phyloP scores from a whole-genome alignment of 2,113 vertebrate genomes.

The Ranitomeya imitator region DNA sequence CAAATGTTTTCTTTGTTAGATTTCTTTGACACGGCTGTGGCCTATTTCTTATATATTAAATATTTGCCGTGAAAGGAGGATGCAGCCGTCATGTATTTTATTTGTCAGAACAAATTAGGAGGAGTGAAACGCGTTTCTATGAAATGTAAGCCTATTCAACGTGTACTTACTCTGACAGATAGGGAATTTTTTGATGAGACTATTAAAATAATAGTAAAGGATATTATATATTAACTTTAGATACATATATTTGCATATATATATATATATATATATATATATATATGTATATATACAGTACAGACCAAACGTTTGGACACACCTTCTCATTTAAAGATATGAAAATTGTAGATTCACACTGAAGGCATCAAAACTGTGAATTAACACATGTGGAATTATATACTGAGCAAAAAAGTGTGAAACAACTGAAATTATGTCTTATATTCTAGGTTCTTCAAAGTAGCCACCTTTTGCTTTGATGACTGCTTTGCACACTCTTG shows the following conservation, averaged over 20 bases:
- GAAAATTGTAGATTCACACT: too few relatives aligned
- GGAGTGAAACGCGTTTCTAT: neutral
- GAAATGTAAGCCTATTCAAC: neutral
- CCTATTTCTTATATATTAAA: constrained; percentile 44
- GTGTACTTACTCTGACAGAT: neutral
- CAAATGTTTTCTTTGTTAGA: constrained; percentile 50
- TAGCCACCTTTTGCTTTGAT: too few relatives aligned
- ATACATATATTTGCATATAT: neutral
- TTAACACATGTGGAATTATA: too few relatives aligned
- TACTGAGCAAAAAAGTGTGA: too few relatives aligned
- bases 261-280: neutral
- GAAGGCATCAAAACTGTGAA: too few relatives aligned
- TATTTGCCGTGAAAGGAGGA: constrained; percentile 43
- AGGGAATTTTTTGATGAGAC: neutral
- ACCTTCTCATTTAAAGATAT: too few relatives aligned
- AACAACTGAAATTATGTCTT: too few relatives aligned
- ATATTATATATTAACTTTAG: neutral
- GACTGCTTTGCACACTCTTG: too few relatives aligned
- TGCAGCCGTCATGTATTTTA: constrained; percentile 44
- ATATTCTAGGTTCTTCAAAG: too few relatives aligned
- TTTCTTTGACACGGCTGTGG: constrained; percentile 44
- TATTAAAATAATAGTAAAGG: neutral
- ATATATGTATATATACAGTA: neutral
- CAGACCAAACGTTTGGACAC: too few relatives aligned
- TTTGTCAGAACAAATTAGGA: constrained; percentile 43